Conservation (phyloP, 2,797 vertebrate genomes). For the Centroberyx gerrardi region DNA sequence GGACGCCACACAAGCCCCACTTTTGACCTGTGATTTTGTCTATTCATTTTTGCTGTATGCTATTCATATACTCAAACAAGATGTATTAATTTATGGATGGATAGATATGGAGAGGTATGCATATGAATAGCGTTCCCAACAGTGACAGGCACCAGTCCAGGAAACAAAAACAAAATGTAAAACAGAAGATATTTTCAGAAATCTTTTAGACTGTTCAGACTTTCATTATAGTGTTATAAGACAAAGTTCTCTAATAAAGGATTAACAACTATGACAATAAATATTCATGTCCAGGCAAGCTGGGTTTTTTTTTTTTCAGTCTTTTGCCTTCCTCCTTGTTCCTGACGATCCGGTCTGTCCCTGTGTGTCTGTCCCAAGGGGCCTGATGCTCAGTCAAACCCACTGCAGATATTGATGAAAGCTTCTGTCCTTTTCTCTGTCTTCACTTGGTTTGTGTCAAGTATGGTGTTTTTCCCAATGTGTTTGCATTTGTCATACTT, state of each 20-base stretch:
- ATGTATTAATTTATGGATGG: too few relatives aligned
- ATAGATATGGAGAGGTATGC: too few relatives aligned
- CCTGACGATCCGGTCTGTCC: not conserved
- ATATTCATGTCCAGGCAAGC: not conserved
- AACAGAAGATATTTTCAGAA: too few relatives aligned
- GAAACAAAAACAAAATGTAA: too few relatives aligned
- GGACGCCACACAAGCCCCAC: too few relatives aligned
- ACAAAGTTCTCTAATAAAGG: not conserved
- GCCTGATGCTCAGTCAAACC: not conserved
- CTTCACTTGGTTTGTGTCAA: not conserved
- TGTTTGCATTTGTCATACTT: not conserved
- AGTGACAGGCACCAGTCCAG: too few relatives aligned
- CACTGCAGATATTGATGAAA: not conserved
- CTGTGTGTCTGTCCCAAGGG: not conserved
- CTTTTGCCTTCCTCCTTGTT: not conserved
- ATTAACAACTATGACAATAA: not conserved
- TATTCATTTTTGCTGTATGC: too few relatives aligned
- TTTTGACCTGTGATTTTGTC: too few relatives aligned
- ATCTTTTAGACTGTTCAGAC: too few relatives aligned
- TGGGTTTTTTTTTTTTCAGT: too few relatives aligned
- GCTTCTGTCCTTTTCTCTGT: not conserved
- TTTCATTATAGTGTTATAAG: not conserved
- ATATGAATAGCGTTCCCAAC: too few relatives aligned
- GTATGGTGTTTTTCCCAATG: not conserved
- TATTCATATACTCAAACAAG: too few relatives aligned